A percentile compares a stretch with the other conserved stretches of the same genome.
Conservation (phyloP, 2,888 invertebrate species). For the Ctenicera cuprea region DNA sequence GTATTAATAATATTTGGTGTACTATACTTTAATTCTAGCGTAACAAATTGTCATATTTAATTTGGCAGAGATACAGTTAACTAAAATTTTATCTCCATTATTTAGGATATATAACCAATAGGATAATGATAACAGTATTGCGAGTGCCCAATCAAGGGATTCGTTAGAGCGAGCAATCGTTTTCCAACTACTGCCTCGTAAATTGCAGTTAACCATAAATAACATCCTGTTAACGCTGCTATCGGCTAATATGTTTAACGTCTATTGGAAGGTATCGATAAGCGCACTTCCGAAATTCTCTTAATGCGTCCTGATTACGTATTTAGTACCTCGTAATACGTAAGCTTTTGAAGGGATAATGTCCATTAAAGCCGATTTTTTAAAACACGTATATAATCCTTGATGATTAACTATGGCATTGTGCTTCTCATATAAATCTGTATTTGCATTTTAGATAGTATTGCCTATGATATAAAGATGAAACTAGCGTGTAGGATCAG, state of each 20-base stretch:
- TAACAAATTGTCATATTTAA: not conserved
- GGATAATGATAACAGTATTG: conserved; percentile 10
- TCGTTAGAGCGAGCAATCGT: conserved; percentile 32
- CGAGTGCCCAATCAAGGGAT: conserved; percentile 18
- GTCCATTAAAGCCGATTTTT: not conserved
- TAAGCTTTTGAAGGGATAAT: not conserved
- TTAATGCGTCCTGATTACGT: conserved; percentile 5
- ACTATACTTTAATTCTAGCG: not conserved
- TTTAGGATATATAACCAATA: not conserved
- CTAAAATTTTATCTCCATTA: not conserved
- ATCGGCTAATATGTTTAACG: conserved; percentile 24
- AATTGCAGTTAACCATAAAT: conserved; percentile 41
- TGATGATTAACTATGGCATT: too few species aligned
- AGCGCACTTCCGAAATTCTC: conserved; percentile 11
- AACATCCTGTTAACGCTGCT: conserved; percentile 36
- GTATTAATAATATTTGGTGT: too few species aligned
- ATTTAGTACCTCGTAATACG: not conserved
- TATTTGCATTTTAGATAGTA: too few species aligned
- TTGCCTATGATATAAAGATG: too few species aligned
- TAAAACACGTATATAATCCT: too few species aligned
- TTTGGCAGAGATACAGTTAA: not conserved
- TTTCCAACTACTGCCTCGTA: conserved; percentile 36
- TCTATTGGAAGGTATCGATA: conserved; percentile 22
- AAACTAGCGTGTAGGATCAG: too few species aligned
- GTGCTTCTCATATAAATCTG: too few species aligned